Evolutionary conservation across 2,888 invertebrate genomes (phyloP).

Genomic region (Dolichomitus sp.): DNA sequence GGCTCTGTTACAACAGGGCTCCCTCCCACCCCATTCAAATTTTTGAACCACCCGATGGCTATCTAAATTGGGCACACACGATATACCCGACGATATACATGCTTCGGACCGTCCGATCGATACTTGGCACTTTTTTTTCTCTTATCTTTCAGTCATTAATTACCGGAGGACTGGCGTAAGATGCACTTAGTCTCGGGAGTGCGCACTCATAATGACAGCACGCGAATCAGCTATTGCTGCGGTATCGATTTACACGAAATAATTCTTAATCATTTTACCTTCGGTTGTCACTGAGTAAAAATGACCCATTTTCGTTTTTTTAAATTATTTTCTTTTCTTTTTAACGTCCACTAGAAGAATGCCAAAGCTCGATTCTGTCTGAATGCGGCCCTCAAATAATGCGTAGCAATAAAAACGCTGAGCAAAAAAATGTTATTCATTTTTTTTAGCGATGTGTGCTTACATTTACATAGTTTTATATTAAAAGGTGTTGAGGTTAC

Average conservation of each 20-base stretch:
- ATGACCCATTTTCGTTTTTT: too few species aligned
- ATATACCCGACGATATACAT: constrained; percentile 47
- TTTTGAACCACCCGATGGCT: constrained; percentile 76
- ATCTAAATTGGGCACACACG: constrained; percentile 77
- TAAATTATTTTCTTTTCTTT: too few species aligned
- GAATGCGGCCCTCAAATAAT: too few species aligned
- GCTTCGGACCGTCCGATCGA: constrained; percentile 31
- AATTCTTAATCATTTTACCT: neutral
- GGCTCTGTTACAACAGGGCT: constrained; percentile 72
- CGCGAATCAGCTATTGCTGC: constrained; percentile 12
- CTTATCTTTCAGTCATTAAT: constrained; percentile 72
- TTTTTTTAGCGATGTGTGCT: too few species aligned
- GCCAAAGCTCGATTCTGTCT: too few species aligned
- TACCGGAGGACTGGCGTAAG: constrained; percentile 56
- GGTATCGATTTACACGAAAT: constrained; percentile 20
- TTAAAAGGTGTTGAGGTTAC: too few species aligned
- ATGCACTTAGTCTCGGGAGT: constrained; percentile 42
- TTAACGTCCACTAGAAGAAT: too few species aligned
- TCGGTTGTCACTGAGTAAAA: neutral
- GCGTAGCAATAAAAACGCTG: too few species aligned
- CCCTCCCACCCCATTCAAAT: constrained; percentile 64
- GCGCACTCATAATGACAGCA: constrained; percentile 1
- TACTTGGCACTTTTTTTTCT: constrained; percentile 48
- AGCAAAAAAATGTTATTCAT: too few species aligned
- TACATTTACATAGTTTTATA: too few species aligned